A percentile compares a stretch with the other conserved stretches of the same genome.
These are phyloP conservation scores for Nymphicus hollandicus DNA, from an alignment of 2,113 vertebrate species.

Conservation along the genomic window DNA sequence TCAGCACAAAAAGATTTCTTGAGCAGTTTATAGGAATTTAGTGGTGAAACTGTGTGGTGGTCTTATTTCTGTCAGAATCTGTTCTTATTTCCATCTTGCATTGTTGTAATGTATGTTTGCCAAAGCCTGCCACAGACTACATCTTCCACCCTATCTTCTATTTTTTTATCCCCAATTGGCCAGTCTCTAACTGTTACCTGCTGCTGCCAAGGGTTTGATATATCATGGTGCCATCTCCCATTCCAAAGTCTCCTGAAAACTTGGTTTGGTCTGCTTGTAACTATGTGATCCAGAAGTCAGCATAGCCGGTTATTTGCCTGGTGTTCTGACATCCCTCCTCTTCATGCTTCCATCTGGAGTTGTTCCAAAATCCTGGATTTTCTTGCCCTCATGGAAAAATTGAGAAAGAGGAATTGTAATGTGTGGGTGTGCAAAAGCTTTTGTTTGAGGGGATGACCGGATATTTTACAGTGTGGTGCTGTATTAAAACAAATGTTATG, in stretches of 20 bases:
- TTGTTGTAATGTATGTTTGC: background rate
- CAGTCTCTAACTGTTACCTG: background rate
- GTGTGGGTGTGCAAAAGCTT: background rate
- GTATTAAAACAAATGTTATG: background rate
- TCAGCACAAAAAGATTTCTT: background rate
- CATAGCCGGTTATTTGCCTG: background rate
- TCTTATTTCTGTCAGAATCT: background rate
- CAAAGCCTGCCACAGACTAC: background rate
- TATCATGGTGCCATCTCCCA: background rate
- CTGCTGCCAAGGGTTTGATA: background rate
- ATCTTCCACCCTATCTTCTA: background rate
- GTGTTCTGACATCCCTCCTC: background rate
- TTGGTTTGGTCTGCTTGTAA: background rate
- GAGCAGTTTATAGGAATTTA: background rate
- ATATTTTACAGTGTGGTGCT: background rate
- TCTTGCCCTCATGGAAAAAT: background rate
- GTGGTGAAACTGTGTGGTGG: background rate
- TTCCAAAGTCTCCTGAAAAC: background rate
- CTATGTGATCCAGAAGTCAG: background rate
- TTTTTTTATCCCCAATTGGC: background rate
- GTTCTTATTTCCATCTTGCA: fast-evolving
- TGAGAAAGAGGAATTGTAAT: background rate
- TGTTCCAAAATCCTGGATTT: background rate
- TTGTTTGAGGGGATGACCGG: background rate
- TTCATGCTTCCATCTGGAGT: background rate